A percentile compares a stretch with the other conserved stretches of the same genome.
phyloP scores from a whole-genome alignment of 2,888 invertebrate genomes.

The Tenthredo scrophulariae region DNA sequence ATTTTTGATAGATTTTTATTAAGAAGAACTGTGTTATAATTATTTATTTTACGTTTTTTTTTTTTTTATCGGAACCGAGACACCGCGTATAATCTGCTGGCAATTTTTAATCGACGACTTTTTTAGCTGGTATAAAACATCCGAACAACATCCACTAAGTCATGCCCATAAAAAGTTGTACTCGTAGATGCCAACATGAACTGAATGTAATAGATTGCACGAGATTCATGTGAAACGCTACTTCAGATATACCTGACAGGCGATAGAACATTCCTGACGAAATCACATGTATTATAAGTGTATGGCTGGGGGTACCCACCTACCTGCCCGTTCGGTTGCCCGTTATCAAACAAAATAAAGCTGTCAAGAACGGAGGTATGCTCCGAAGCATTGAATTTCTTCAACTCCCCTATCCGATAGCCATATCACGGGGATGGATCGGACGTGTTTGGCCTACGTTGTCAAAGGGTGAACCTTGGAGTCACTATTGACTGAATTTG shows the following conservation, averaged over 20 bases:
- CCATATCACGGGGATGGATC: slow-evolving; percentile 21
- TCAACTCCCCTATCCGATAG: not conserved
- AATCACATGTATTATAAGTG: not conserved
- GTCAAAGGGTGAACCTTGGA: slow-evolving; percentile 26
- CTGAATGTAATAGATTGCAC: not conserved
- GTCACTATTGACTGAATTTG: slow-evolving; percentile 28
- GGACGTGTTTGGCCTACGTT: slow-evolving; percentile 46
- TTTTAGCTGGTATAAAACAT: not conserved
- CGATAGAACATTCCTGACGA: not conserved
- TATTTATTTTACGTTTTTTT: too few species aligned
- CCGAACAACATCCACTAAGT: not conserved
- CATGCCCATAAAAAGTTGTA: not conserved
- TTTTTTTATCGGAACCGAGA: too few species aligned
- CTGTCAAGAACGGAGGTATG: slow-evolving; percentile 9
- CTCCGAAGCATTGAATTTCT: slow-evolving; percentile 29
- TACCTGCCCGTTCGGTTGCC: not conserved
- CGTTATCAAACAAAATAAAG: slow-evolving; percentile 18
- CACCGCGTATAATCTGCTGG: not conserved
- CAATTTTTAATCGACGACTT: not conserved
- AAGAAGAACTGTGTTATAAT: too few species aligned
- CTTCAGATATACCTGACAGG: slow-evolving; percentile 25
- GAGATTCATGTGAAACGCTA: not conserved
- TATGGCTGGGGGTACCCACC: not conserved
- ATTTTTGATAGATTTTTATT: too few species aligned
- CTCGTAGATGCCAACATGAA: not conserved